phyloP scores from a whole-genome alignment of 2,888 invertebrate species.

The Polydrusus cervinus region DNA sequence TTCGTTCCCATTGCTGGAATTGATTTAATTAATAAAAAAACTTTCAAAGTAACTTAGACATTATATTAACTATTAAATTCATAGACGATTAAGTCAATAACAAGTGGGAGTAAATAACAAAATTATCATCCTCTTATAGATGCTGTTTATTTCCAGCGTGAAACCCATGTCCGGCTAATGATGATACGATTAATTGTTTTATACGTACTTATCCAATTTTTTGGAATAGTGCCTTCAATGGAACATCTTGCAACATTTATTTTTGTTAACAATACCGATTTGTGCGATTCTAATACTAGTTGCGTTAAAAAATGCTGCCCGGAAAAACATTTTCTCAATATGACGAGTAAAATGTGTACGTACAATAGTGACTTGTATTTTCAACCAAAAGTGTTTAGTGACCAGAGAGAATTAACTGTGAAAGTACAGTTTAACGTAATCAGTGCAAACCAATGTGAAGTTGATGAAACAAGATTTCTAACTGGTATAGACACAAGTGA shows the following conservation, averaged over 20 bases:
- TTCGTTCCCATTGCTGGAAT: background rate
- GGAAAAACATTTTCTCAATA: constrained; percentile 28
- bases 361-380: constrained; percentile 12
- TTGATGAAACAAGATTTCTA: constrained; percentile 23
- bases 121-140: too few species aligned
- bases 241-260: background rate
- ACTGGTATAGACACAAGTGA: background rate
- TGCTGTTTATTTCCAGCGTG: too few species aligned
- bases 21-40: too few species aligned
- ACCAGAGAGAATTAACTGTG: background rate
- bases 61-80: too few species aligned
- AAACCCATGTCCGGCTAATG: background rate
- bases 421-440: constrained; percentile 28
- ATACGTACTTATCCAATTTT: background rate
- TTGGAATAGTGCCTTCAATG: too few species aligned
- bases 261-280: constrained; percentile 12
- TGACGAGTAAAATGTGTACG: constrained; percentile 11
- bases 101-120: too few species aligned
- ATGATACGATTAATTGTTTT: background rate
- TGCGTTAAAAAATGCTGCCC: constrained; percentile 58
- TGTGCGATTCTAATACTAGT: constrained; percentile 1
- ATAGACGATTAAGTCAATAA: too few species aligned
- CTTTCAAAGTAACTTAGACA: too few species aligned
- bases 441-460: constrained; percentile 24
- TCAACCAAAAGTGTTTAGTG: constrained; percentile 20